A percentile compares a stretch with the other conserved stretches of the same genome.
phyloP scores from a whole-genome alignment of 2,113 vertebrate genomes.

The Oryzias curvinotus region DNA sequence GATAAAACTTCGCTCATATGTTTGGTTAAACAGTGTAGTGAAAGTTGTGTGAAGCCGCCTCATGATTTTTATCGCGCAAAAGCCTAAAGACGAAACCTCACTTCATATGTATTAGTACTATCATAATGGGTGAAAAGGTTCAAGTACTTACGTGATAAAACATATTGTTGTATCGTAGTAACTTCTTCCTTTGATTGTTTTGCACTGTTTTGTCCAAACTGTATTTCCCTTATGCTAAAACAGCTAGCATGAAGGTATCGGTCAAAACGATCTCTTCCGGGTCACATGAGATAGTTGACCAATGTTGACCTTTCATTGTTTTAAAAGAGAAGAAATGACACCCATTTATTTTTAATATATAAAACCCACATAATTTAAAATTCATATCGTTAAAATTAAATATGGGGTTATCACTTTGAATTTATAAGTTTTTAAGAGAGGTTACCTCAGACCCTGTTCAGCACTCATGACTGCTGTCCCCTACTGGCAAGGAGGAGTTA shows the following conservation, averaged over 20 bases:
- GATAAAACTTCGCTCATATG: too few relatives aligned
- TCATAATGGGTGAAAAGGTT: neutral
- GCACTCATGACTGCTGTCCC: constrained; percentile 4
- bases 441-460: too few relatives aligned
- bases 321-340: too few relatives aligned
- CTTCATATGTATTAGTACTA: rapidly evolving
- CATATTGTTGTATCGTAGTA: constrained; percentile 36
- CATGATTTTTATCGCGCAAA: neutral
- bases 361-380: too few relatives aligned
- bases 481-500: constrained; percentile 15
- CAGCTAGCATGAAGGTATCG: too few relatives aligned
- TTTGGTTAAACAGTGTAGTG: too few relatives aligned
- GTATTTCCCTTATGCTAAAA: neutral
- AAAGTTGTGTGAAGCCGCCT: too few relatives aligned
- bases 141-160: constrained; percentile 71
- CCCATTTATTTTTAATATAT: too few relatives aligned
- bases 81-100: neutral
- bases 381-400: too few relatives aligned
- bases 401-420: too few relatives aligned
- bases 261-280: constrained; percentile 30
- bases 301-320: too few relatives aligned
- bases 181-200: neutral
- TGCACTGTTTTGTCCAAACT: neutral
- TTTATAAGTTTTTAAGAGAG: too few relatives aligned
- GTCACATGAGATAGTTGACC: neutral